phyloP scores from a whole-genome alignment of 2,797 vertebrate genomes.

The Erethizon dorsatum region DNA sequence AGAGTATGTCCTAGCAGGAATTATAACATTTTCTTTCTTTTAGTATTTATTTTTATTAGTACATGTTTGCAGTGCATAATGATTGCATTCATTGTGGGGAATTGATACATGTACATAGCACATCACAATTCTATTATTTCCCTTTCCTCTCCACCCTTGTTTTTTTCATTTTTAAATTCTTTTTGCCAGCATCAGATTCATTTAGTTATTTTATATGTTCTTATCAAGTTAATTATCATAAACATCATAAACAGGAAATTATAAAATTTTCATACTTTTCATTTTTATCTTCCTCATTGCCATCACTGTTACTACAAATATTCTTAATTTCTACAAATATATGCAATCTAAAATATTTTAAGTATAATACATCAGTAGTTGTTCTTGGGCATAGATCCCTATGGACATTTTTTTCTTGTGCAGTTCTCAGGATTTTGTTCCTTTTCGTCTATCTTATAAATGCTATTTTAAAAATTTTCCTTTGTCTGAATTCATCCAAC shows the following conservation, averaged over 20 bases:
- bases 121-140: background rate
- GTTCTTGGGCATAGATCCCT: background rate
- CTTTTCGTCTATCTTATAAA: background rate
- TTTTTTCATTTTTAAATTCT: background rate
- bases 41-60: background rate
- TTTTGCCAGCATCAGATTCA: background rate
- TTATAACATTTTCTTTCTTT: background rate
- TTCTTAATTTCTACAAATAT: conserved; percentile 38
- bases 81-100: background rate
- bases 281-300: conserved; percentile 36
- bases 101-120: background rate
- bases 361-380: background rate
- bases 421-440: background rate
- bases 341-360: conserved; percentile 46
- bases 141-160: background rate
- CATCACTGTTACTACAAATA: background rate
- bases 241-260: conserved; percentile 25
- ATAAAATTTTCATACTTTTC: background rate
- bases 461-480: background rate
- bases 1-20: background rate
- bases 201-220: background rate
- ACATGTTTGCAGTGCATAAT: background rate
- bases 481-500: background rate
- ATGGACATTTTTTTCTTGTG: conserved; percentile 42
- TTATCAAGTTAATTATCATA: background rate